Percentiles rank a stretch among this genome's conserved stretches.
Conservation (phyloP, 2,113 vertebrate species). For the Hydrochoerus hydrochaeris region DNA sequence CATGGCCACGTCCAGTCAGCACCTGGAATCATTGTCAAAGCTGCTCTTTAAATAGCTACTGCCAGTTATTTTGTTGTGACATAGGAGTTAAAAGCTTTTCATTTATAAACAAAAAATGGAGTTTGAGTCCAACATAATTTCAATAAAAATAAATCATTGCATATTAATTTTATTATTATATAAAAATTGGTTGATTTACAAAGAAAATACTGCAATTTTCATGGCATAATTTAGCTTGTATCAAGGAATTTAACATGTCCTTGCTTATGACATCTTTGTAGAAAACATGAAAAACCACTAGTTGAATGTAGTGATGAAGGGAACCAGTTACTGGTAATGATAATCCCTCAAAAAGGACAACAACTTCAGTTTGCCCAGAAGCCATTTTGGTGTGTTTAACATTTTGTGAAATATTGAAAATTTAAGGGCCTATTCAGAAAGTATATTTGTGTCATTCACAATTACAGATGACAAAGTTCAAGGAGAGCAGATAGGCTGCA, state of each 20-base stretch:
- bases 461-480: neutral
- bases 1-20: neutral
- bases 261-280: neutral
- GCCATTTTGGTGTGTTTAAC: neutral
- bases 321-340: neutral
- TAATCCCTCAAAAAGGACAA: neutral
- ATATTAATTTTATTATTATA: neutral
- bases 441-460: neutral
- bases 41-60: neutral
- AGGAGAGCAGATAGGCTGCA: neutral
- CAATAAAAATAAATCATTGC: constrained; percentile 29
- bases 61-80: neutral
- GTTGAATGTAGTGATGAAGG: neutral
- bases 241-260: neutral
- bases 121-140: neutral
- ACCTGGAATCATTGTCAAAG: neutral
- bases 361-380: neutral
- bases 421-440: neutral
- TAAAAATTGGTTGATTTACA: neutral
- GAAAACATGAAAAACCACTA: neutral
- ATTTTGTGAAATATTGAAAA: neutral
- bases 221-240: neutral
- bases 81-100: constrained; percentile 1
- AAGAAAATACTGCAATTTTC: neutral
- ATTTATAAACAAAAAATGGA: neutral